phyloP scores from a whole-genome alignment of 2,797 vertebrate genomes.

The Paedocypris micromegethes region DNA sequence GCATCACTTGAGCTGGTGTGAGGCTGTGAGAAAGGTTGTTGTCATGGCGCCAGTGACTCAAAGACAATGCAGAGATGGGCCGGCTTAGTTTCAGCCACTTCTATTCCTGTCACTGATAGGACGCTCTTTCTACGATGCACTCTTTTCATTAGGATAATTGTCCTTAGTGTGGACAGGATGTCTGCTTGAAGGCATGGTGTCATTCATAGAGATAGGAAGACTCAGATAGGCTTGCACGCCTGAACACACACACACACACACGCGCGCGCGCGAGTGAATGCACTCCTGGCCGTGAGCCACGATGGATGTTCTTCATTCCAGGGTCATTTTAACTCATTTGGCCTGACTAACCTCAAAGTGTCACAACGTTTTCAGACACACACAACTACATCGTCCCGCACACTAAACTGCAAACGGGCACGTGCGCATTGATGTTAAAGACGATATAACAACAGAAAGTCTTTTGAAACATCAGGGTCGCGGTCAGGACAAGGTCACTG shows the following conservation, averaged over 20 bases:
- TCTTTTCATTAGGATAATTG: constrained; percentile 62
- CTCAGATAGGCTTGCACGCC: constrained; percentile 23
- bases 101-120: constrained; percentile 46
- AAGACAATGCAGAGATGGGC: constrained; percentile 8
- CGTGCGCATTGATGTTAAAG: background rate
- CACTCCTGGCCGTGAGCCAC: constrained; percentile 58
- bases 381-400: constrained; percentile 10
- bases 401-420: background rate
- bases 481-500: too few species aligned
- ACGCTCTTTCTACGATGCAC: constrained; percentile 24
- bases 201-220: constrained; percentile 46
- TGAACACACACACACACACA: constrained; percentile 30
- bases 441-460: too few species aligned
- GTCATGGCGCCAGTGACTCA: constrained; percentile 25
- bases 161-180: constrained; percentile 55
- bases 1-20: constrained; percentile 25
- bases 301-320: constrained; percentile 45
- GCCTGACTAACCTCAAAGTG: constrained; percentile 68
- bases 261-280: constrained; percentile 7
- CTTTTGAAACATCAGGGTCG: too few species aligned
- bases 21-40: constrained; percentile 31
- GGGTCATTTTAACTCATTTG: constrained; percentile 69
- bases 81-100: constrained; percentile 14
- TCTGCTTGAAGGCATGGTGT: constrained; percentile 58
- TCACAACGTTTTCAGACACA: constrained; percentile 64